These are phyloP conservation scores for Daubentonia madagascariensis DNA, from an alignment of 2,113 vertebrate species.

Conservation along the genomic window DNA sequence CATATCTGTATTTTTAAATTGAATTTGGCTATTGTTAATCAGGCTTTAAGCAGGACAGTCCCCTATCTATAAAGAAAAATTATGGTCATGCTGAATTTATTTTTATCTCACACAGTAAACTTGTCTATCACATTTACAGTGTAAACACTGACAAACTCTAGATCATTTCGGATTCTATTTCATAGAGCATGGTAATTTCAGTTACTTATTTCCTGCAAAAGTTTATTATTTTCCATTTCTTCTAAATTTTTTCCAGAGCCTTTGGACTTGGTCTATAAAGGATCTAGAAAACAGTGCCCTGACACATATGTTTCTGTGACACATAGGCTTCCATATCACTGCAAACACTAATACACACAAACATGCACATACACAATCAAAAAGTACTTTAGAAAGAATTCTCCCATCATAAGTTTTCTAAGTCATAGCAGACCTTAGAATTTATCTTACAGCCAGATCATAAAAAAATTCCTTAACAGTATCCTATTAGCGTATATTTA, in stretches of 20 bases:
- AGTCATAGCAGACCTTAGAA: not conserved
- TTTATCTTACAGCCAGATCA: not conserved
- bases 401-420: not conserved
- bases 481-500: not conserved
- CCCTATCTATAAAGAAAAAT: not conserved
- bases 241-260: not conserved
- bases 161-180: not conserved
- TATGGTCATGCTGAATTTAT: not conserved
- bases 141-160: not conserved
- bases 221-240: not conserved
- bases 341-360: not conserved
- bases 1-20: not conserved
- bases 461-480: not conserved
- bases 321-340: not conserved
- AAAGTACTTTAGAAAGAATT: not conserved
- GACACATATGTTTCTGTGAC: not conserved
- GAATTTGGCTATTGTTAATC: not conserved
- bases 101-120: not conserved
- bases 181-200: not conserved
- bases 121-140: not conserved
- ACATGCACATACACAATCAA: not conserved
- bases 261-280: not conserved
- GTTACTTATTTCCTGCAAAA: constrained; percentile 24
- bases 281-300: not conserved
- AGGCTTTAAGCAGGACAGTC: not conserved